Base-by-base conservation (phyloP, 1,140 invertebrate genomes). In the Lethocerus indicus region DNA sequence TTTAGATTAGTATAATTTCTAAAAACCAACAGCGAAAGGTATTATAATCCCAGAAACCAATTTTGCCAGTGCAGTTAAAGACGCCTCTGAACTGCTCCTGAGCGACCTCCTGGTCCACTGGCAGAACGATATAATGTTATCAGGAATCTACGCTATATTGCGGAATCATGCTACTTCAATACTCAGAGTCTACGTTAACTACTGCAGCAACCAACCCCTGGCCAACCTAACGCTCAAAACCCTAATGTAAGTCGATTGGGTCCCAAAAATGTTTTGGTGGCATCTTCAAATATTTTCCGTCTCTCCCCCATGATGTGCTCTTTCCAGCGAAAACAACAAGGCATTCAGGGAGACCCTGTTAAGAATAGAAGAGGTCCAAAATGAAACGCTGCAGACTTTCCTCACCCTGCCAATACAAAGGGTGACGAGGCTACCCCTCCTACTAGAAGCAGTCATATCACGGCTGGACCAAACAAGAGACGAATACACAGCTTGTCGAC, bases 131-230 rank as follows among this genome's bases (percentile, higher is more conserved):
- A 78, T 86, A 35, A 70, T 89, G 59, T 66, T 95, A 36, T 63
- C 71, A 18, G 81, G 81, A 37, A 72, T 95, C 40, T 86, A 84
- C 61, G 79, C 89, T 55, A 78, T 91, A 51, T 72, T 95, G 26
- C 69, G 79, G 47, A 71, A 77, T 21, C 85, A 93, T 63, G 84
- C 87, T 2, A 73, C 79, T 54, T 74, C 75, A 26, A 73, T 86
- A 61, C 87, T 89, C 63, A 69, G 78, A 25, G 81, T 83, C 1
- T 96, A 95, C 63, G 75, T 94, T 18, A 75, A 79, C 39, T 95
- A 93, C 67, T 93, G 89, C 63, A 84, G 86, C 56, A 87, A 92
- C 63, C 88, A 94, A 70, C 76, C 85, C 3, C 77, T 57, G 82
- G 93, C 65, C 83, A 87, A 58, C 66, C n/a, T 75, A 40, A 80